Evolutionary conservation across 2,888 invertebrate species (phyloP).

Genomic region (Lepas anatifera): DNA sequence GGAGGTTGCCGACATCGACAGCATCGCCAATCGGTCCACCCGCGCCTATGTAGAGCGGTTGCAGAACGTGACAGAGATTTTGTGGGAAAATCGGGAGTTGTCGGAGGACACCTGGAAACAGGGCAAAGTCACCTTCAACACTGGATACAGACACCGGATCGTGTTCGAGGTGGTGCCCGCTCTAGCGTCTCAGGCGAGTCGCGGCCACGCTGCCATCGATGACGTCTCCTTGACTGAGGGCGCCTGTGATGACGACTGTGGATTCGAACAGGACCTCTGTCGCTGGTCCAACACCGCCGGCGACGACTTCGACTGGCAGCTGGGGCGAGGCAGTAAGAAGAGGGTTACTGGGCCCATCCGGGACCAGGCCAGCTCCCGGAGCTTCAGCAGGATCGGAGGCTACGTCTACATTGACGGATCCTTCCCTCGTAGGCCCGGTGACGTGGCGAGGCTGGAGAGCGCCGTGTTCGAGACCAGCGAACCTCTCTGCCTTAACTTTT

Average conservation of each 20-base stretch:
- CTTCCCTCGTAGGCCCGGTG: slow-evolving; percentile 27
- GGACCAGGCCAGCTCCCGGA: slow-evolving; percentile 29
- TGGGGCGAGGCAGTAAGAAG: slow-evolving; percentile 28
- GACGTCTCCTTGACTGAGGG: slow-evolving; percentile 30
- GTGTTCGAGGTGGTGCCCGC: slow-evolving; percentile 25
- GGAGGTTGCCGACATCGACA: too few species aligned
- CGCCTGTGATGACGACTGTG: slow-evolving; percentile 30
- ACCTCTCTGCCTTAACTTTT: slow-evolving; percentile 22
- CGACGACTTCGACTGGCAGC: slow-evolving; percentile 32
- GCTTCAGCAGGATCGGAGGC: slow-evolving; percentile 29
- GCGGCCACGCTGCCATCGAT: slow-evolving; percentile 33
- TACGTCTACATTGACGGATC: slow-evolving; percentile 32
- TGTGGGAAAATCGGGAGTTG: slow-evolving; percentile 23
- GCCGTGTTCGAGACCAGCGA: slow-evolving; percentile 23
- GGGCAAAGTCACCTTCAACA: slow-evolving; percentile 24
- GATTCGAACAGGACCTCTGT: slow-evolving; percentile 33
- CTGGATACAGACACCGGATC: slow-evolving; percentile 22
- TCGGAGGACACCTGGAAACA: slow-evolving; percentile 25
- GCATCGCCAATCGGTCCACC: neutral
- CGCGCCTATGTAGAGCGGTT: neutral
- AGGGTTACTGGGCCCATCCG: slow-evolving; percentile 30
- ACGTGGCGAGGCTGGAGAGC: slow-evolving; percentile 30
- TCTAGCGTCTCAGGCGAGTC: slow-evolving; percentile 18
- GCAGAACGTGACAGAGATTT: slow-evolving; percentile 17
- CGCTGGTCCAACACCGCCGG: slow-evolving; percentile 30